Evolutionary conservation across 2,888 invertebrate species (phyloP).

Genomic region (Ashinkailepas kermadecensis): DNA sequence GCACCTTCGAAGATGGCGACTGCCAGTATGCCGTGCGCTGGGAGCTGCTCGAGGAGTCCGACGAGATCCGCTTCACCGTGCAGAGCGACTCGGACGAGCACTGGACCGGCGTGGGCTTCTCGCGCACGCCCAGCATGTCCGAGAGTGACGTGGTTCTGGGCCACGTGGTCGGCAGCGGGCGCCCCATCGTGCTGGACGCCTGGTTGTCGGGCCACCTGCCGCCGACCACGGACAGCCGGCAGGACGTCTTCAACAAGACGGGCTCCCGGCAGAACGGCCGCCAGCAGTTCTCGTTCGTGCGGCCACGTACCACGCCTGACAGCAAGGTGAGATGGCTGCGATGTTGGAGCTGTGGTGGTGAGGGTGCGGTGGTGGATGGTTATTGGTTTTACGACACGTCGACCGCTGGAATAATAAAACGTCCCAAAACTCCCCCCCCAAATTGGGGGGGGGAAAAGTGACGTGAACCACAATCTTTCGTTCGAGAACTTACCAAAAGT

Average conservation of each 20-base stretch:
- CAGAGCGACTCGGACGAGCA: constrained; percentile 65
- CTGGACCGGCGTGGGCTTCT: constrained; percentile 86
- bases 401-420: too few species aligned
- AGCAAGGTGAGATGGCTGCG: constrained; percentile 30
- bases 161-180: constrained; percentile 61
- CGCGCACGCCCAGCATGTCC: constrained; percentile 57
- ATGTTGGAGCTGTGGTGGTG: too few species aligned
- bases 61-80: constrained; percentile 71
- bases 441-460: too few species aligned
- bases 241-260: constrained; percentile 61
- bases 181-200: constrained; percentile 76
- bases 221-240: constrained; percentile 45
- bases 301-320: constrained; percentile 69
- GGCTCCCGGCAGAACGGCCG: constrained; percentile 66
- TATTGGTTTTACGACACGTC: too few species aligned
- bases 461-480: too few species aligned
- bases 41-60: constrained; percentile 61
- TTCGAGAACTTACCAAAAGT: too few species aligned
- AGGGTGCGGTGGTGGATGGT: too few species aligned
- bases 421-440: too few species aligned
- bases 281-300: constrained; percentile 66
- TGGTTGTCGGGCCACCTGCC: constrained; percentile 70
- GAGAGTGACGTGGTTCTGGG: constrained; percentile 83
- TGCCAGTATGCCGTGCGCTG: constrained; percentile 76
- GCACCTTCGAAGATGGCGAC: constrained; percentile 54